Conservation (phyloP, 2,797 vertebrate species). For the Parauchenoglanis ngamensis region DNA sequence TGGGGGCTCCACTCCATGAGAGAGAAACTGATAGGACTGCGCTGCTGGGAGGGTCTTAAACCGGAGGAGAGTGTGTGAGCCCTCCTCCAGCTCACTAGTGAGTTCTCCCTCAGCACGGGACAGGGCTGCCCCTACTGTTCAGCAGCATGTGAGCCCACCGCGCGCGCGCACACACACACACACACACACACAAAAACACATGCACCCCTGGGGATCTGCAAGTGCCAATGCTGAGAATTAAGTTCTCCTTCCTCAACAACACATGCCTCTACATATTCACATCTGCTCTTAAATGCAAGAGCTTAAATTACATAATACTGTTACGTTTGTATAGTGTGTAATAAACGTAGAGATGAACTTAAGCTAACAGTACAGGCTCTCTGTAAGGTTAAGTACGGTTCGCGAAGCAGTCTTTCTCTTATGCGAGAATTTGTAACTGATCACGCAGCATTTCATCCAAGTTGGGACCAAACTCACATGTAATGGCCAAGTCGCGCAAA, state of each 20-base stretch:
- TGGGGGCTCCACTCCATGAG: slow-evolving; percentile 70
- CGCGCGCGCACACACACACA: slow-evolving; percentile 35
- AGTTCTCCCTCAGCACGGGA: slow-evolving; percentile 33
- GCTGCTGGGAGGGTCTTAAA: slow-evolving; percentile 74
- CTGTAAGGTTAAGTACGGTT: no score
- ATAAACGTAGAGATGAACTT: no score
- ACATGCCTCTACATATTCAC: slow-evolving; percentile 12
- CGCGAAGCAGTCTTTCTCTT: no score
- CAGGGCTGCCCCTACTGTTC: slow-evolving; percentile 52
- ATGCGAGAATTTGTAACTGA: no score
- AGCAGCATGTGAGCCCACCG: slow-evolving; percentile 25
- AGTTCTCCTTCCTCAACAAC: slow-evolving; percentile 19
- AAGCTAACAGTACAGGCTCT: no score
- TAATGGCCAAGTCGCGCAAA: no score
- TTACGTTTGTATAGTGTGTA: no score
- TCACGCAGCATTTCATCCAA: no score
- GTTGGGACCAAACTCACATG: no score
- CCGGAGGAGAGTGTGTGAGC: slow-evolving; percentile 66
- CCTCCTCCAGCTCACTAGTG: slow-evolving; percentile 72
- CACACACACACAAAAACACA: slow-evolving; percentile 33
- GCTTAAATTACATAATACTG: no score
- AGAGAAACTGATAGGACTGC: slow-evolving; percentile 70
- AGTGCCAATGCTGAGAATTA: slow-evolving; percentile 36
- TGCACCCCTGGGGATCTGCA: slow-evolving; percentile 12
- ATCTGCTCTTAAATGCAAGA: slow-evolving; percentile 36